Conservation (phyloP, 2,888 invertebrate species). For the Zaprionus lineosus region DNA sequence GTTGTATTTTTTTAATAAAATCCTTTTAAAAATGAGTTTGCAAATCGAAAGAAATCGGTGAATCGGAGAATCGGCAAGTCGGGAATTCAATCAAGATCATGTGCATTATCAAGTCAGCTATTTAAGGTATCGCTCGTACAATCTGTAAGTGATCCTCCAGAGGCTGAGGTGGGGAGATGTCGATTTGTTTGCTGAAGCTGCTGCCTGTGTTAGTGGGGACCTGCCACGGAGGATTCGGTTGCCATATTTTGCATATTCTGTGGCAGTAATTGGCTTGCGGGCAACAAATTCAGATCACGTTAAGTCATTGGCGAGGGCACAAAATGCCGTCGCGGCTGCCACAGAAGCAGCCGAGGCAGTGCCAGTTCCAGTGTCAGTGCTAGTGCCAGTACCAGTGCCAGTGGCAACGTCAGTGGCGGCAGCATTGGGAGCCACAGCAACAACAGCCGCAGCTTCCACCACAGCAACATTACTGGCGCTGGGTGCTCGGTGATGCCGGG, state of each 20-base stretch:
- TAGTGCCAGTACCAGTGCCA: constrained; percentile 27
- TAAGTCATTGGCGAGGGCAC: constrained; percentile 66
- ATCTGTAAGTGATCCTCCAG: no score
- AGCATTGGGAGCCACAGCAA: constrained; percentile 35
- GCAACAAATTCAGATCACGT: constrained; percentile 79
- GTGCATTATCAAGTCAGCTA: no score
- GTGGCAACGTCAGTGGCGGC: constrained; percentile 13
- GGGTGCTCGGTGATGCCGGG: no score
- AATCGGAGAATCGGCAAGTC: no score
- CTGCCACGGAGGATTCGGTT: constrained; percentile 36
- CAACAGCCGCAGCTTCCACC: constrained; percentile 48
- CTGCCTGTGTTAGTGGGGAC: no score
- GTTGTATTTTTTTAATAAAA: no score
- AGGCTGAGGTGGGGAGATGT: no score
- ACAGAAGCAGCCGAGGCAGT: constrained; percentile 29
- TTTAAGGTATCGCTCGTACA: no score
- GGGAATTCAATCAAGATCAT: no score
- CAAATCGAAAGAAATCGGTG: no score
- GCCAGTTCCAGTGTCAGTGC: constrained; percentile 18
- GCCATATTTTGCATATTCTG: constrained; percentile 61
- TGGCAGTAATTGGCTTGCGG: constrained; percentile 73
- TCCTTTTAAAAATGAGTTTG: no score
- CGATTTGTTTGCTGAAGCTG: no score
- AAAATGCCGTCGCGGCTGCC: constrained; percentile 65
- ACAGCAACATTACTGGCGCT: constrained; percentile 33